These are phyloP conservation scores for Andrena haemorrhoa DNA, from an alignment of 2,888 invertebrate species.

Conservation along the genomic window DNA sequence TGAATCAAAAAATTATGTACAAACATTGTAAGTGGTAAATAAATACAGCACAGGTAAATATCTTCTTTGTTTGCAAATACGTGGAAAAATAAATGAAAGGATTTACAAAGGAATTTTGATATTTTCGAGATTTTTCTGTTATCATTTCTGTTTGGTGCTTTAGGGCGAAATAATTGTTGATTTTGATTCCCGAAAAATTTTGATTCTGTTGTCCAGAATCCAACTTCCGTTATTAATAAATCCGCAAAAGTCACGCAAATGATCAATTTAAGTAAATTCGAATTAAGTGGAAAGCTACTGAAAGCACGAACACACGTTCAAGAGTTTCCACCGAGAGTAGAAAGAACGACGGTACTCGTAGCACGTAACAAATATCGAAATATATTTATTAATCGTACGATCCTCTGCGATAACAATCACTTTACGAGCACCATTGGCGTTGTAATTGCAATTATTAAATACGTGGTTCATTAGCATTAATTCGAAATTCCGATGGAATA, in stretches of 20 bases:
- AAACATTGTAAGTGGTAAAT: too few species aligned
- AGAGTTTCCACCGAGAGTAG: slow-evolving; percentile 2
- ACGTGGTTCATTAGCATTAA: slow-evolving; percentile 31
- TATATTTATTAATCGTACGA: slow-evolving; percentile 37
- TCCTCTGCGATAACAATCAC: slow-evolving; percentile 24
- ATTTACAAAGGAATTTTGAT: background rate
- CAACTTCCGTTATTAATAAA: too few species aligned
- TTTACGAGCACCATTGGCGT: slow-evolving; percentile 15
- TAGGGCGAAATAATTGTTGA: too few species aligned
- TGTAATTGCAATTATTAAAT: slow-evolving; percentile 54
- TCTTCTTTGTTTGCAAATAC: background rate
- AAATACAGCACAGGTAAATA: background rate
- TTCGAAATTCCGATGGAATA: slow-evolving; percentile 23
- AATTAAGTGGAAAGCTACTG: background rate
- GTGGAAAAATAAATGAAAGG: background rate
- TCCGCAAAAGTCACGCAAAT: too few species aligned
- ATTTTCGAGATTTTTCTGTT: too few species aligned
- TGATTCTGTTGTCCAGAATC: too few species aligned
- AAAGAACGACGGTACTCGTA: slow-evolving; percentile 12
- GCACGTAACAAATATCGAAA: slow-evolving; percentile 28
- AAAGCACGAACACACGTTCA: background rate
- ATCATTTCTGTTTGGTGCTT: too few species aligned
- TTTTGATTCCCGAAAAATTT: too few species aligned
- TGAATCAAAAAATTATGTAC: too few species aligned
- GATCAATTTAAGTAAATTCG: background rate